Evolutionary conservation across 2,113 vertebrate species (phyloP).

Genomic region (Caranx melampygus): DNA sequence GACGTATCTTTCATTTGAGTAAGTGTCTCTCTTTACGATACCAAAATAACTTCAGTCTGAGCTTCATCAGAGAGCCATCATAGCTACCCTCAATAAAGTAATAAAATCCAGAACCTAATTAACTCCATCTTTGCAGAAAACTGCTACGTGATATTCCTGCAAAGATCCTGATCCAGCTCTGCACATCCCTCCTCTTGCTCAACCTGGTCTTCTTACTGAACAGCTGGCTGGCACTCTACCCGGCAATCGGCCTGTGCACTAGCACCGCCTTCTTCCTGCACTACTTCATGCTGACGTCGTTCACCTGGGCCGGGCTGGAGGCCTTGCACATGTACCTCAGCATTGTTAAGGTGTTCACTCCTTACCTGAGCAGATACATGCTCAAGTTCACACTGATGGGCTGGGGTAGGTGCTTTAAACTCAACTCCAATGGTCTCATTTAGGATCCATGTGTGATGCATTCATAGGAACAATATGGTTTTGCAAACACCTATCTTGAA

Average conservation of each 20-base stretch:
- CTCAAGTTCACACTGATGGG: constrained; percentile 92
- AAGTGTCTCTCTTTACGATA: constrained; percentile 65
- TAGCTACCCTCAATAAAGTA: no score
- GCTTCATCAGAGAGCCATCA: neutral
- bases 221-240: constrained; percentile 91
- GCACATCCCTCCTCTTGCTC: constrained; percentile 89
- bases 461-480: neutral
- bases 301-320: constrained; percentile 98
- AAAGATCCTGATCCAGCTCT: constrained; percentile 96
- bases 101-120: no score
- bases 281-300: constrained; percentile 95
- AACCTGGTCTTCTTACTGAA: constrained; percentile 92
- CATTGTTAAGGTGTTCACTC: constrained; percentile 91
- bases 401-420: constrained; percentile 86
- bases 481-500: neutral
- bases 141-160: constrained; percentile 94
- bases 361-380: constrained; percentile 92
- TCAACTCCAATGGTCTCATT: neutral
- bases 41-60: neutral
- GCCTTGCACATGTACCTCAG: constrained; percentile 98
- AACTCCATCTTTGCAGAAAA: constrained; percentile 84
- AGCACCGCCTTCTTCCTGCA: constrained; percentile 94
- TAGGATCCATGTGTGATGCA: neutral
- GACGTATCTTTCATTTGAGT: constrained; percentile 94
- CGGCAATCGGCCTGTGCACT: constrained; percentile 85